These are phyloP conservation scores for Lineus longissimus DNA, from an alignment of 1,140 invertebrate species.

Conservation along the genomic window DNA sequence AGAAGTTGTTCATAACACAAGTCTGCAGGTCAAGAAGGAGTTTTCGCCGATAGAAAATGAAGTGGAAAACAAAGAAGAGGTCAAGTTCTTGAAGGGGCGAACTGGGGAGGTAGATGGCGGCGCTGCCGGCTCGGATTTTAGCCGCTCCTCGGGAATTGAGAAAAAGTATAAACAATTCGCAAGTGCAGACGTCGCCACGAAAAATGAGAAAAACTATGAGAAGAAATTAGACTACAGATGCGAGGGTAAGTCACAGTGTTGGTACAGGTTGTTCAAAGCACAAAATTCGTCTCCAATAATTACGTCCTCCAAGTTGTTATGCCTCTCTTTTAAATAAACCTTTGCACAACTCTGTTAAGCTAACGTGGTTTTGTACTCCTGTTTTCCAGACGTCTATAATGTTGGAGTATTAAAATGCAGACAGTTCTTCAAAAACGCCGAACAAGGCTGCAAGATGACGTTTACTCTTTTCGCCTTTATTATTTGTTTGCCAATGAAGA, in stretches of 20 bases:
- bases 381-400: slow-evolving; percentile 30
- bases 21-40: slow-evolving; percentile 12
- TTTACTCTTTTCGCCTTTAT: slow-evolving; percentile 36
- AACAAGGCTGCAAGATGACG: slow-evolving; percentile 27
- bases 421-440: slow-evolving; percentile 21
- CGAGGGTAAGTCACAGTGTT: slow-evolving; percentile 20
- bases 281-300: no score
- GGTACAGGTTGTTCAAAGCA: no score
- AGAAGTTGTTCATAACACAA: background rate
- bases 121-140: background rate
- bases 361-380: no score
- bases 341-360: no score
- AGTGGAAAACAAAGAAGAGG: slow-evolving; percentile 15
- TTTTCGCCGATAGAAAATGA: slow-evolving; percentile 17
- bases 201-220: slow-evolving; percentile 17
- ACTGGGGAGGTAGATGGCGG: slow-evolving; percentile 19
- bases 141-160: slow-evolving; percentile 7
- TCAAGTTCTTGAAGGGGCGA: slow-evolving; percentile 20
- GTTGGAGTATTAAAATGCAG: slow-evolving; percentile 29
- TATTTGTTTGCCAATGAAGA: slow-evolving; percentile 44
- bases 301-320: no score
- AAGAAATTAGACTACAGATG: slow-evolving; percentile 39
- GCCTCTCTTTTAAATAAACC: background rate
- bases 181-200: background rate
- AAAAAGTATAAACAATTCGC: slow-evolving; percentile 13